Percentiles rank a stretch among this genome's conserved stretches.
Evolutionary conservation across 2,888 invertebrate genomes (phyloP).

Genomic region (Tenthredo mesomela): DNA sequence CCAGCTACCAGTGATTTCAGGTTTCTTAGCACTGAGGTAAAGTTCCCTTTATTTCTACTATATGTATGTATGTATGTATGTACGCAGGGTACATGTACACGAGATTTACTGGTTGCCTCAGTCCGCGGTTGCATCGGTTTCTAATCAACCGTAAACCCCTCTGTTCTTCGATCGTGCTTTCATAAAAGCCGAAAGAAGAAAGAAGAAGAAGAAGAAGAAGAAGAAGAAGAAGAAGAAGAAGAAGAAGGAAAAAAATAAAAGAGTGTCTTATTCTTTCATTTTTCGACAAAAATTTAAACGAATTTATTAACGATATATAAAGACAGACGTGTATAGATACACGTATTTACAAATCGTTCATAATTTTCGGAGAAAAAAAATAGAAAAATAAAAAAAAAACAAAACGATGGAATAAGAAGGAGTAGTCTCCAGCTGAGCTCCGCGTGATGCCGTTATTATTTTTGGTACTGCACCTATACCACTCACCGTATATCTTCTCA

Average conservation of each 20-base stretch:
- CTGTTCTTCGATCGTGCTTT: neutral
- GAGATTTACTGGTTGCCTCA: no score
- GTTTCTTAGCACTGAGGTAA: neutral
- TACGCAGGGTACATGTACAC: neutral
- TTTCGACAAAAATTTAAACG: neutral
- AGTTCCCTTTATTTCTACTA: conserved; percentile 25
- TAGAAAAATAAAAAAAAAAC: neutral
- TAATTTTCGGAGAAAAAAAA: neutral
- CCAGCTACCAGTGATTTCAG: neutral
- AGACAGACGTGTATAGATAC: neutral
- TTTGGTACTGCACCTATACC: conserved; percentile 19
- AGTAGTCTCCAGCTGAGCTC: conserved; percentile 68
- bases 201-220: neutral
- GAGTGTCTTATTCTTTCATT: neutral
- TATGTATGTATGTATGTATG: neutral
- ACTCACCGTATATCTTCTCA: conserved; percentile 14
- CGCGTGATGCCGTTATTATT: conserved; percentile 65
- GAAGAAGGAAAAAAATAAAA: neutral
- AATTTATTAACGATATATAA: neutral
- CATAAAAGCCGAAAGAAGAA: neutral
- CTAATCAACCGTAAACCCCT: conserved; percentile 40
- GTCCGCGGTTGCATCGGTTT: conserved; percentile 34
- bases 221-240: neutral
- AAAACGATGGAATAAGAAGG: conserved; percentile 22
- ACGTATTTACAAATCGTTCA: neutral